Evolutionary conservation across 2,888 invertebrate genomes (phyloP).

Genomic region (Drosophila algonquin): DNA sequence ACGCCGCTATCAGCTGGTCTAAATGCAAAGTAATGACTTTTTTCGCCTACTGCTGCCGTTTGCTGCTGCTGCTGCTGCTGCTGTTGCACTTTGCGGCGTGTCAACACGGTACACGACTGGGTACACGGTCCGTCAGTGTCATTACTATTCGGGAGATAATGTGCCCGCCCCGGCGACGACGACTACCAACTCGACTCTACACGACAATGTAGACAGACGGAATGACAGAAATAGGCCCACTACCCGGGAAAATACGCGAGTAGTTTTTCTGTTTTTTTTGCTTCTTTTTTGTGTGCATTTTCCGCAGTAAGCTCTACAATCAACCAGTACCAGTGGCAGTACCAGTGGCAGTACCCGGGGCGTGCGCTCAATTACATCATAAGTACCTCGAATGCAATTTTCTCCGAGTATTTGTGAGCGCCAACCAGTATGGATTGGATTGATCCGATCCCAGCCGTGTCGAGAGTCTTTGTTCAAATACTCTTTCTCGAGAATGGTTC

Average conservation of each 20-base stretch:
- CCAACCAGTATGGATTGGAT: conserved; percentile 25
- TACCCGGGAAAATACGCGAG: conserved; percentile 76
- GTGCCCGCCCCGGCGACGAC: conserved; percentile 24
- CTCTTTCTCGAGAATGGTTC: conserved; percentile 5
- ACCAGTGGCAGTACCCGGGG: conserved; percentile 40
- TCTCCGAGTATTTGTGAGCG: neutral
- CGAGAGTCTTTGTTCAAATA: conserved; percentile 24
- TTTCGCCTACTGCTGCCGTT: conserved; percentile 45
- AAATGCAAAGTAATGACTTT: conserved; percentile 77
- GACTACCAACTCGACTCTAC: conserved; percentile 22
- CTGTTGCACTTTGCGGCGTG: conserved; percentile 40
- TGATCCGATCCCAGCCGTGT: conserved; percentile 10
- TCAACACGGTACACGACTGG: conserved; percentile 44
- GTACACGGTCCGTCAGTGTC: conserved; percentile 67
- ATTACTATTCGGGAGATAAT: conserved; percentile 65
- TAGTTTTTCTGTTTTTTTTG: conserved; percentile 26
- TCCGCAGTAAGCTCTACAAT: conserved; percentile 64
- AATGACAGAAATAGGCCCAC: conserved; percentile 48
- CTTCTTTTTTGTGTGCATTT: conserved; percentile 44
- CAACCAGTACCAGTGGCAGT: neutral
- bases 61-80: conserved; percentile 35
- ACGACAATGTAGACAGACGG: conserved; percentile 37
- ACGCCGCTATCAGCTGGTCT: conserved; percentile 69
- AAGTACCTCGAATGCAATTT: conserved; percentile 29
- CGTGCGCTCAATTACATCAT: conserved; percentile 74